Percentiles rank a stretch among this genome's conserved stretches.
Conservation (phyloP, 2,113 vertebrate genomes). For the Rhombomys opimus region DNA sequence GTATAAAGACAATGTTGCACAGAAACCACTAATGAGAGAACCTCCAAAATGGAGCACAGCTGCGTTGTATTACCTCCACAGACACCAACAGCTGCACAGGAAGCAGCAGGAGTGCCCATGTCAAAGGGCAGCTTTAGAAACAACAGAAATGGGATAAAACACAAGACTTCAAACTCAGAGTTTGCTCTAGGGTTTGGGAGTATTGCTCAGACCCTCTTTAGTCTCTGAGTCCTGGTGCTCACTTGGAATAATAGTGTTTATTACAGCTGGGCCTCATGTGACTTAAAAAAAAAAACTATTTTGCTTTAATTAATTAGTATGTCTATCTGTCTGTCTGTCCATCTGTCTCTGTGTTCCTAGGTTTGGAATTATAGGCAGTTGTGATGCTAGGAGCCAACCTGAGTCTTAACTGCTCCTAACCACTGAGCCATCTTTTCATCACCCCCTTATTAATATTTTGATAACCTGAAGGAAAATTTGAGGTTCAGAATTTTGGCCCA, state of each 20-base stretch:
- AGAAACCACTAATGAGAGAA: neutral
- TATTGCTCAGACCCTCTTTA: rapidly evolving
- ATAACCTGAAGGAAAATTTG: neutral
- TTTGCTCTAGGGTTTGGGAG: neutral
- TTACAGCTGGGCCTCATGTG: neutral
- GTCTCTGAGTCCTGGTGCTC: neutral
- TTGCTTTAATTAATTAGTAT: neutral
- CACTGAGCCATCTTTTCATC: neutral
- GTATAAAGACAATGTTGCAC: neutral
- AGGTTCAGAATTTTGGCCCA: neutral
- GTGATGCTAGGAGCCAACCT: neutral
- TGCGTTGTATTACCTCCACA: rapidly evolving
- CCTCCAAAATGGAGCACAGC: rapidly evolving
- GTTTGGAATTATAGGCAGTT: too few species aligned
- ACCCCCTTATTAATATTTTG: neutral
- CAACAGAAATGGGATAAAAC: too few species aligned
- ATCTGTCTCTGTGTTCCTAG: neutral
- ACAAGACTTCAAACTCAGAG: neutral
- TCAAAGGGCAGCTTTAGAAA: neutral
- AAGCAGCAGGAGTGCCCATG: rapidly evolving
- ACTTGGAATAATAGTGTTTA: neutral
- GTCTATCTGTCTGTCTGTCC: too few species aligned
- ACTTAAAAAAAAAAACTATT: neutral
- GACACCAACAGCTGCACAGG: too few species aligned
- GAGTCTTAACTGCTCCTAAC: neutral